Base-by-base conservation (phyloP, 1,140 invertebrate species). In the Drosophila obscura region DNA sequence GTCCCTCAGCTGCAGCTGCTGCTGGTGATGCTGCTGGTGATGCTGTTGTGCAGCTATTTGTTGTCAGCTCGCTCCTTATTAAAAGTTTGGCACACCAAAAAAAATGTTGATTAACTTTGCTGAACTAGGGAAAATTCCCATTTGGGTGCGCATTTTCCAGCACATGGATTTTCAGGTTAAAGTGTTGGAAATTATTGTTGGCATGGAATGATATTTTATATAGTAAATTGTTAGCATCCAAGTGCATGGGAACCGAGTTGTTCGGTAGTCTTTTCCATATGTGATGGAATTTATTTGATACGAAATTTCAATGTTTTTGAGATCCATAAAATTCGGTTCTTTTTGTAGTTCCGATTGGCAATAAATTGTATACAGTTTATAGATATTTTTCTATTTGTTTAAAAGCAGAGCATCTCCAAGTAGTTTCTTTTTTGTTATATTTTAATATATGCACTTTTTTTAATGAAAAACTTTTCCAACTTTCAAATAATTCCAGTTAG, bases 81-180 rank as follows among this genome's bases (percentile, higher is more conserved):
- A 67, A 83, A 84, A 84, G 58, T 83, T 83, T 79, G 58, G 43
- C 44, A 55, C 58, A 58, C 16, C 15, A 26, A n/a, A 44, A 49
- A 79, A 81, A 81, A 52, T 62, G 35, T 28, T 73, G 52, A 80
- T 84, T 66, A 81, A 81, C 61, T 84, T 85, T 60, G 46, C 35
- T 15, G 31, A 84, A 68, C 31, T 73, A 66, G 45, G 56, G 49
- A 56, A 61, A 59, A 63, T 52, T 66, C 35, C 26, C 49, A 7
- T 41, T 50, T 13, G 5, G 26, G 44, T 78, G 52, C 69, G 11
- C 63, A 62, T 19, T 5, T 11, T 13, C 3, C 31, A 13, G 5
- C n/a, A 24, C 1, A 1, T 50, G 39, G 43, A 59, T 39, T 52
- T 22, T 53, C 19, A 2, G 2, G 16, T 2, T 11, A 15, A 6